These are phyloP conservation scores for Troides aeacus DNA, from an alignment of 2,888 invertebrate genomes.

Conservation along the genomic window DNA sequence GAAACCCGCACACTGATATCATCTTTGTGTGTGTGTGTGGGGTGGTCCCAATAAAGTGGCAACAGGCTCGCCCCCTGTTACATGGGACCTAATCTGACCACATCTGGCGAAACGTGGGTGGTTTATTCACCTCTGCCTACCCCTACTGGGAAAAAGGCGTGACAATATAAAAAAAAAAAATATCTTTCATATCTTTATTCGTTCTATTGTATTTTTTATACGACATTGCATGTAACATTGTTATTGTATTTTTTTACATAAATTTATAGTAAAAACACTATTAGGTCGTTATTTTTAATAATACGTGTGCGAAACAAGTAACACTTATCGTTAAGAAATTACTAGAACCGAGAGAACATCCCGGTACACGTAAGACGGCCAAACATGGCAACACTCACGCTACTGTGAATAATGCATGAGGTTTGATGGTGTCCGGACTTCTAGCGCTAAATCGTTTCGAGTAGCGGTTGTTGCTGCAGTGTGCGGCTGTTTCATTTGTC, in stretches of 20 bases:
- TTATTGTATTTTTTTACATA: neutral
- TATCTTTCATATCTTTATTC: too few species aligned
- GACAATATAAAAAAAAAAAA: too few species aligned
- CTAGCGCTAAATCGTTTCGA: conserved; percentile 55
- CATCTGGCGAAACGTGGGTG: too few species aligned
- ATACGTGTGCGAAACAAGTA: neutral
- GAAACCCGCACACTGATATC: too few species aligned
- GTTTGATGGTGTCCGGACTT: conserved; percentile 45
- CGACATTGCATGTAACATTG: too few species aligned
- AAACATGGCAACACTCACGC: conserved; percentile 51
- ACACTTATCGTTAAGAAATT: conserved; percentile 16
- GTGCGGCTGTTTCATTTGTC: conserved; percentile 17
- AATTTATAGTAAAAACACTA: neutral
- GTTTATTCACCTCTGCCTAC: too few species aligned
- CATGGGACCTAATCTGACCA: too few species aligned
- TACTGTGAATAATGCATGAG: conserved; percentile 65
- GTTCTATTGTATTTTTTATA: too few species aligned
- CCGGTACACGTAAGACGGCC: conserved; percentile 40
- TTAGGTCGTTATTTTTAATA: neutral
- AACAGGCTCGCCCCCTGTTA: too few species aligned
- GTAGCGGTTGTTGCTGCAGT: conserved; percentile 45
- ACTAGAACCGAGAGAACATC: conserved; percentile 29
- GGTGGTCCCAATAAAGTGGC: too few species aligned
- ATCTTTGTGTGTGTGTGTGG: too few species aligned
- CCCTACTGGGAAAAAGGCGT: too few species aligned